A percentile compares a stretch with the other conserved stretches of the same genome.
Evolutionary conservation across 2,797 vertebrate species (phyloP).

Genomic region (Coluber constrictor): DNA sequence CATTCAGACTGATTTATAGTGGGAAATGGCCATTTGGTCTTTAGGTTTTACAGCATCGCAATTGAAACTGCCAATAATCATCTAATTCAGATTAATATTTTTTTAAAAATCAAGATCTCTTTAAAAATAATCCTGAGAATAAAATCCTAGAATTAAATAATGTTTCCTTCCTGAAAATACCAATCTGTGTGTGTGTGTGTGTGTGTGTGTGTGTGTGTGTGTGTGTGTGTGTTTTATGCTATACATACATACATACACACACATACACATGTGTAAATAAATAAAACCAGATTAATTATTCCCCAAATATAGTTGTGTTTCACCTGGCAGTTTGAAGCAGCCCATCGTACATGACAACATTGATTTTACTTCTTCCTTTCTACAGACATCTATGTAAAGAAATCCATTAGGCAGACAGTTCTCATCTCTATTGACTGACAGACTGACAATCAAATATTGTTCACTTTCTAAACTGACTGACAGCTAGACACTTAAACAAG

Average conservation of each 20-base stretch:
- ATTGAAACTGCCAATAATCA: background rate
- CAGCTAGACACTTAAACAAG: conserved; percentile 97
- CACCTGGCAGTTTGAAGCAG: conserved; percentile 89
- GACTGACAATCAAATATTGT: conserved; percentile 96
- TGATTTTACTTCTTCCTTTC: conserved; percentile 94
- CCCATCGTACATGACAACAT: conserved; percentile 94
- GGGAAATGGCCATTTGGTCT: background rate
- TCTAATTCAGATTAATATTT: background rate
- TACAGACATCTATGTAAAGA: conserved; percentile 92
- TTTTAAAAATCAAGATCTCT: background rate
- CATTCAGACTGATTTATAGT: conserved; percentile 4
- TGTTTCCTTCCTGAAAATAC: conserved; percentile 35
- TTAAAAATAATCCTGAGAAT: conserved; percentile 41
- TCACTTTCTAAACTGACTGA: conserved; percentile 92
- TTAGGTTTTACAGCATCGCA: conserved; percentile 16
- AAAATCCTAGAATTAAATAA: conserved; percentile 35
- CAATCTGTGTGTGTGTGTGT: conserved; percentile 68
- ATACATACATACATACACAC: background rate
- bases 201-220: background rate
- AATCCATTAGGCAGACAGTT: conserved; percentile 99
- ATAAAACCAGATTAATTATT: conserved; percentile 70
- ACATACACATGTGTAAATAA: background rate
- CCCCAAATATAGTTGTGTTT: conserved; percentile 82
- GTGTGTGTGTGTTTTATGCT: background rate
- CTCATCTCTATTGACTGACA: conserved; percentile 98